Evolutionary conservation across 1,140 invertebrate genomes (phyloP).

Genomic region (Dinothrombium tinctorium): DNA sequence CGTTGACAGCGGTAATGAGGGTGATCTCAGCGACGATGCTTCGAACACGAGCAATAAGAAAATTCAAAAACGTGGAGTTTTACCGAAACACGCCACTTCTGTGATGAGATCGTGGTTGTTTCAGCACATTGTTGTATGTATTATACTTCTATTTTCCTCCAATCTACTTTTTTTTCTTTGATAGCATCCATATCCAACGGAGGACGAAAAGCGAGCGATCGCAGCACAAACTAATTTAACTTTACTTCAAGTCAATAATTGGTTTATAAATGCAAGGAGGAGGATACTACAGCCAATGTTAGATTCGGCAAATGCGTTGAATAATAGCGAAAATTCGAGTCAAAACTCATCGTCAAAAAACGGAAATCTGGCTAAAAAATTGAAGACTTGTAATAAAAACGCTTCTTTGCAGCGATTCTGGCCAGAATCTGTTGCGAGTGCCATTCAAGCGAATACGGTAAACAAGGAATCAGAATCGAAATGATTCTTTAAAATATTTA

Average conservation of each 20-base stretch:
- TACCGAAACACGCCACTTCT: constrained; percentile 98
- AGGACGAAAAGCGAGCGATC: constrained; percentile 99
- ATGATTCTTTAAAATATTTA: too few species aligned
- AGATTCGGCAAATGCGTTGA: constrained; percentile 24
- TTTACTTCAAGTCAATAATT: constrained; percentile 78
- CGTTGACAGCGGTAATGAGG: constrained; percentile 4
- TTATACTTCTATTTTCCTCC: neutral
- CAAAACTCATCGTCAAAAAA: too few species aligned
- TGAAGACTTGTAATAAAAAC: too few species aligned
- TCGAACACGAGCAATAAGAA: constrained; percentile 23
- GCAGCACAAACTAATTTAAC: constrained; percentile 98
- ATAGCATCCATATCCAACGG: constrained; percentile 91
- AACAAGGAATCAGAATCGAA: too few species aligned
- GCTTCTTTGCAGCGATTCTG: too few species aligned
- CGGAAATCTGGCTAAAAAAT: too few species aligned
- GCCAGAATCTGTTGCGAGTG: too few species aligned
- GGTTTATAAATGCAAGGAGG: constrained; percentile 48
- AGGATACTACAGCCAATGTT: constrained; percentile 75
- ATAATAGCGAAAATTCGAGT: neutral
- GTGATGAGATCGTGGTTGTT: constrained; percentile 99
- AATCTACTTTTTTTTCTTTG: constrained; percentile 1
- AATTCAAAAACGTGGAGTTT: constrained; percentile 77
- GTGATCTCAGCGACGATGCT: constrained; percentile 5
- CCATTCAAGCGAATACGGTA: too few species aligned
- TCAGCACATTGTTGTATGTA: constrained; percentile 83